Base-by-base conservation (phyloP, 2,113 vertebrate genomes). In the Notothenia rossii region DNA sequence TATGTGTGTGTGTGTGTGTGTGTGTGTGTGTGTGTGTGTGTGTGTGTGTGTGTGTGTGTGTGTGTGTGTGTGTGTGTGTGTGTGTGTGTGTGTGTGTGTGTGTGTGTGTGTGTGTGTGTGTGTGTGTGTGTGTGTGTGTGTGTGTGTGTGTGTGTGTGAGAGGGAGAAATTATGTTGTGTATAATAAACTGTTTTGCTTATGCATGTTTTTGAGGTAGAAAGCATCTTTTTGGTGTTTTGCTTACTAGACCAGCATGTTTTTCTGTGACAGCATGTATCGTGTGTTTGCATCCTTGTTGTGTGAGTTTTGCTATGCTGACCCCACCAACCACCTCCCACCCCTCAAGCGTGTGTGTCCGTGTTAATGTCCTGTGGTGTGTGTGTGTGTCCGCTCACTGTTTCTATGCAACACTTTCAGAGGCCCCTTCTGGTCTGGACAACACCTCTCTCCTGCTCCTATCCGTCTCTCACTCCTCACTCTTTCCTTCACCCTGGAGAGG, bases 391-490 rank as follows among this genome's bases (percentile, higher is more conserved):
- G 40, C 86, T 86, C 82, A 84, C 89, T 88, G 93, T 94, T 92
- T 88, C 92, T 92, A 91, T 89, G 91, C 86, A 87, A 91, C 91
- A 93, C 90, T 85, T 87, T 91, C 77, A 78, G 90, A 92, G 93
- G 91, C 92, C 92, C 90, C 90, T 94, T 91, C 90, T 92, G 88
- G 88, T 88, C 88, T 88, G 86, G 81, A 93, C 88, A 92, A 92
- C 93, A 94, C 91, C 92, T 94, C 91, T 90, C 91, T 68, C 87
- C 83, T 87, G 88, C 90, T 89, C 84, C 92, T 85, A 89, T 92
- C 86, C 90, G 66, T 91, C 89, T 89, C 95, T 94, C 93, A 94
- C 89, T 94, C 93, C 94, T 94, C 92, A 94, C 93, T 94, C 94
- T 93, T 94, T 95, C 93, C 94, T 94, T 94, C 91, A 93, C 89